A percentile compares a stretch with the other conserved stretches of the same genome.
phyloP scores from a whole-genome alignment of 2,113 vertebrate genomes.

The Andinoacara biseriatus region DNA sequence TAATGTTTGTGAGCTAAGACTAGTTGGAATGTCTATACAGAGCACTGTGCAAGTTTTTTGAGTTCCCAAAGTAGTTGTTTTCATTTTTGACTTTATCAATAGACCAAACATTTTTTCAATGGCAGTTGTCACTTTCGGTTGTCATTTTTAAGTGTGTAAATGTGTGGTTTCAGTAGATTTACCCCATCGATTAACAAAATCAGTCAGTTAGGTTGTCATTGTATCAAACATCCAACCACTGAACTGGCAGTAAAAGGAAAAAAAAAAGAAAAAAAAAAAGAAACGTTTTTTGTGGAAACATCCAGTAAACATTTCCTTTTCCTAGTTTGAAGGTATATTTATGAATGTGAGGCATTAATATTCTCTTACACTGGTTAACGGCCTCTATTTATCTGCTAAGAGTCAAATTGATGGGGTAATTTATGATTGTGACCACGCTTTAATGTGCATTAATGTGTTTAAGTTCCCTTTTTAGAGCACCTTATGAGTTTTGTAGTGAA shows the following conservation, averaged over 20 bases:
- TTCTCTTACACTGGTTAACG: conserved; percentile 7
- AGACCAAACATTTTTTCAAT: conserved; percentile 77
- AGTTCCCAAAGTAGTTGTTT: conserved; percentile 77
- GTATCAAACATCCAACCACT: conserved; percentile 24
- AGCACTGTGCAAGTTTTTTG: conserved; percentile 85
- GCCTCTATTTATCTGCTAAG: conserved; percentile 32
- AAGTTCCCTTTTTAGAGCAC: conserved; percentile 73
- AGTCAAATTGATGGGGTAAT: conserved; percentile 56
- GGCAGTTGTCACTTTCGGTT: conserved; percentile 74
- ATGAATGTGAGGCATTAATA: conserved; percentile 18
- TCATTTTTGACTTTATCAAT: conserved; percentile 68
- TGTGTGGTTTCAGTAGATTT: conserved; percentile 66
- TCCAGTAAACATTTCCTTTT: not conserved
- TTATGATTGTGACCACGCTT: conserved; percentile 62
- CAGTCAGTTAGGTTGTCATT: conserved; percentile 1
- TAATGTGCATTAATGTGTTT: conserved; percentile 75
- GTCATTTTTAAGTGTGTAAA: conserved; percentile 61
- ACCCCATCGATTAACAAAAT: conserved; percentile 47
- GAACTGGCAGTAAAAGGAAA: conserved; percentile 45
- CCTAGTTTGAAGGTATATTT: conserved; percentile 38
- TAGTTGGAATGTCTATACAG: conserved; percentile 82
- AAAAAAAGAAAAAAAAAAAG: not conserved
- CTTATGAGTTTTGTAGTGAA: conserved; percentile 76
- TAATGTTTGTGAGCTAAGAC: conserved; percentile 83
- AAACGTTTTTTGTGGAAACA: conserved; percentile 1